phyloP scores from a whole-genome alignment of 2,113 vertebrate species.

The Lutjanus erythropterus region DNA sequence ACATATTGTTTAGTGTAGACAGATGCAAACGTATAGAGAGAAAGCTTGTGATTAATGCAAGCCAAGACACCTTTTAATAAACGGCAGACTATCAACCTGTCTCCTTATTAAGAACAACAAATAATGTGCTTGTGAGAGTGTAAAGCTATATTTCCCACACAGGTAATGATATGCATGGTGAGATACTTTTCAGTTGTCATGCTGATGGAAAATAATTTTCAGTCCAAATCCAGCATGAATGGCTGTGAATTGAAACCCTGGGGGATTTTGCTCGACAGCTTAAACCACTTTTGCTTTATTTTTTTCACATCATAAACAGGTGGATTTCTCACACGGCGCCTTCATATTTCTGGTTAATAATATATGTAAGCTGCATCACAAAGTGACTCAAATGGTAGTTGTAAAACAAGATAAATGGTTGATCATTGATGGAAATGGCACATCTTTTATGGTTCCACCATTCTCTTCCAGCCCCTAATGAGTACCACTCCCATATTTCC shows the following conservation, averaged over 20 bases:
- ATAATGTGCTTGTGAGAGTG: not conserved
- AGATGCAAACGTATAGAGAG: not conserved
- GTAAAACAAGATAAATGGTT: constrained; percentile 11
- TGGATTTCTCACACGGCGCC: not conserved
- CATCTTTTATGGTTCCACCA: not conserved
- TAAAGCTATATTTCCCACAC: not conserved
- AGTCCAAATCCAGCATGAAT: not conserved
- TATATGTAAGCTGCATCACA: not conserved
- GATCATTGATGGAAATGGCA: constrained; percentile 17
- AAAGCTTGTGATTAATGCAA: not conserved
- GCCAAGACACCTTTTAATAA: not conserved
- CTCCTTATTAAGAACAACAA: not conserved
- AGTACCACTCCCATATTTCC: not conserved
- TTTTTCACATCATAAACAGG: not conserved
- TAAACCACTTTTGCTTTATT: not conserved
- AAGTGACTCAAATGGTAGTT: not conserved
- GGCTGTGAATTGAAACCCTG: not conserved
- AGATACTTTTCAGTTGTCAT: not conserved
- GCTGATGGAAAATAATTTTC: constrained; percentile 5
- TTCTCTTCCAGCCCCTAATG: not conserved
- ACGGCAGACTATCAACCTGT: not conserved
- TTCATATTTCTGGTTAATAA: not conserved
- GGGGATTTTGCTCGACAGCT: constrained; percentile 2
- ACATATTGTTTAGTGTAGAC: not conserved
- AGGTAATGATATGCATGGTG: not conserved